Conservation (phyloP, 2,797 vertebrate species). For the Eidolon dupreanum region DNA sequence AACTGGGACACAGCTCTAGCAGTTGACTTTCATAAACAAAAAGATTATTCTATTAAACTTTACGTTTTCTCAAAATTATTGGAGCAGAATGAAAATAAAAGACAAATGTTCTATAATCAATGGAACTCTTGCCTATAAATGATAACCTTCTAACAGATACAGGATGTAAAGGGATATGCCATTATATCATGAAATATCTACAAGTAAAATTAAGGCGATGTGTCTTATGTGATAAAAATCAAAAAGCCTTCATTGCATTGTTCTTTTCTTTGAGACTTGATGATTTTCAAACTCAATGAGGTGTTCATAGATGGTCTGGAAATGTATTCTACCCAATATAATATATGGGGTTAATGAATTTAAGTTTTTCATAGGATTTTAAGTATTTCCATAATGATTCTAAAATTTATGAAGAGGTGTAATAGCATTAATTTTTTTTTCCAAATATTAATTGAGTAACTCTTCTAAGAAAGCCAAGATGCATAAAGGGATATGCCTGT, state of each 20-base stretch:
- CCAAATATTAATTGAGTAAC: slow-evolving; percentile 61
- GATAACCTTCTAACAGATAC: background rate
- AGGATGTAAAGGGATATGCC: background rate
- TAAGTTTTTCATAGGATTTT: slow-evolving; percentile 44
- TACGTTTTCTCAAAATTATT: slow-evolving; percentile 6
- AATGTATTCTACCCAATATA: slow-evolving; percentile 45
- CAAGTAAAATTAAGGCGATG: slow-evolving; percentile 28
- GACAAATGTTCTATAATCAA: background rate
- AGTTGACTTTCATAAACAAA: slow-evolving; percentile 1
- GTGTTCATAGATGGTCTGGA: background rate
- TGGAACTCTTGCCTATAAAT: background rate
- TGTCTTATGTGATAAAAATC: slow-evolving; percentile 34
- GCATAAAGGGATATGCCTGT: slow-evolving; percentile 26
- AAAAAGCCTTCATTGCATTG: slow-evolving; percentile 33
- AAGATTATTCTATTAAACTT: slow-evolving; percentile 32
- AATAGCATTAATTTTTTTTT: slow-evolving; percentile 57
- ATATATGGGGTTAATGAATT: slow-evolving; percentile 58
- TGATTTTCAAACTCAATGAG: slow-evolving; percentile 47
- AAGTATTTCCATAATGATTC: slow-evolving; percentile 43
- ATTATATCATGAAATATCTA: slow-evolving; percentile 14
- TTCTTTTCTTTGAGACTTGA: slow-evolving; percentile 36
- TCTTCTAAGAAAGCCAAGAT: slow-evolving; percentile 50
- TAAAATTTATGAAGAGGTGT: slow-evolving; percentile 53
- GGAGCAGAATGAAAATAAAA: background rate
- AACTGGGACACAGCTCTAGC: background rate